These are phyloP conservation scores for Apocrypta bakeri DNA, from an alignment of 1,140 invertebrate genomes.

Conservation along the genomic window DNA sequence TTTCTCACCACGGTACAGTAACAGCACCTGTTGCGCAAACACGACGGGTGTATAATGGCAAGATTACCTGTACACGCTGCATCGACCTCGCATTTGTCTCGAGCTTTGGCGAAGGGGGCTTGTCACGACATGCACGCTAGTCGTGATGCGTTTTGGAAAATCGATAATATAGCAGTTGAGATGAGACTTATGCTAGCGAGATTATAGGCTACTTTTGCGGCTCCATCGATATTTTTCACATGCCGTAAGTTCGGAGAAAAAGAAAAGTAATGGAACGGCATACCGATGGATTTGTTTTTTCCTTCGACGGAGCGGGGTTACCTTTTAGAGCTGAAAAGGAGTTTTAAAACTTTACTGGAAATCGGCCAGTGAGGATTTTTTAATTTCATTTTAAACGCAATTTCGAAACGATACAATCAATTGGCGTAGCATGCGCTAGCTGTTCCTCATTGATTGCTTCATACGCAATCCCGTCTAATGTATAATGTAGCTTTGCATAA, in stretches of 20 bases:
- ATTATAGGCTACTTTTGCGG: not conserved
- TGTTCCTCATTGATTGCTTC: no score
- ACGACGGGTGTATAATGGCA: not conserved
- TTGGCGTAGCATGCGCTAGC: no score
- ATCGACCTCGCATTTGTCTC: not conserved
- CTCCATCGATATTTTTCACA: not conserved
- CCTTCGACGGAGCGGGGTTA: no score
- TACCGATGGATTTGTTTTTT: no score
- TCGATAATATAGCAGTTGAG: not conserved
- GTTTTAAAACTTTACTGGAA: no score
- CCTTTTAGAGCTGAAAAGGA: no score
- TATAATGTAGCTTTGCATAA: no score
- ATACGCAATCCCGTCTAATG: no score
- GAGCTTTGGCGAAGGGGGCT: not conserved
- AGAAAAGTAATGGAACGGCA: no score
- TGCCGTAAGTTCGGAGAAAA: not conserved
- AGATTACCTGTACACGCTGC: not conserved
- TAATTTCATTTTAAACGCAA: no score
- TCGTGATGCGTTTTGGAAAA: constrained; percentile 8
- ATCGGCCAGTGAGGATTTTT: no score
- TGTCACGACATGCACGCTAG: not conserved
- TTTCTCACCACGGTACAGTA: not conserved
- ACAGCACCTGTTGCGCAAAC: constrained; percentile 18
- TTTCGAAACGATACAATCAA: no score
- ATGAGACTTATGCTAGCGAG: not conserved